phyloP scores from a whole-genome alignment of 2,113 vertebrate genomes.

The Egretta garzetta region DNA sequence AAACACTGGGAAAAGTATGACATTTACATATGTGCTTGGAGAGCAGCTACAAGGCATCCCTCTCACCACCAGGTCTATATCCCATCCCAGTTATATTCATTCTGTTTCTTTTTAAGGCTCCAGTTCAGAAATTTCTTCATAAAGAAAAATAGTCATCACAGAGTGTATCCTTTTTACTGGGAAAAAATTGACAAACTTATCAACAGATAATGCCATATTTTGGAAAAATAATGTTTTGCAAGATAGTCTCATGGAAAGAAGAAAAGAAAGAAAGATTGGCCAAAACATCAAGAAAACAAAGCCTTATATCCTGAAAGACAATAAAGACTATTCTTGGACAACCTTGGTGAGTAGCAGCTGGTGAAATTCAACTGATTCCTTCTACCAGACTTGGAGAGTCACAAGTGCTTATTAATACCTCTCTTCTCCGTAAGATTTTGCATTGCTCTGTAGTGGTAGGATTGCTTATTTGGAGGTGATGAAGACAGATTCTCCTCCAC shows the following conservation, averaged over 20 bases:
- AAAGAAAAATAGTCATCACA: background rate
- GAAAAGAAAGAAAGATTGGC: background rate
- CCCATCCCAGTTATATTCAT: background rate
- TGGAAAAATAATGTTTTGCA: background rate
- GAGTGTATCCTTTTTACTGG: background rate
- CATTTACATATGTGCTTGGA: background rate
- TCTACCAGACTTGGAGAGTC: background rate
- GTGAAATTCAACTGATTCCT: conserved; percentile 30
- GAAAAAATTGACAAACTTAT: background rate
- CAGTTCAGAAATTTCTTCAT: background rate
- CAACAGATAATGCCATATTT: background rate
- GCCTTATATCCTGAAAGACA: background rate
- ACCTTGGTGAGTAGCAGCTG: conserved; percentile 15
- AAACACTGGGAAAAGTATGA: background rate
- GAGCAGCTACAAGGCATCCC: background rate
- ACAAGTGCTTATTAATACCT: conserved; percentile 27
- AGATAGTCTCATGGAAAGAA: background rate
- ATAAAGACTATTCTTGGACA: conserved; percentile 25
- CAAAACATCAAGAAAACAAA: background rate
- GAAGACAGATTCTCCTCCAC: background rate
- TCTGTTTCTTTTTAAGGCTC: conserved; percentile 11
- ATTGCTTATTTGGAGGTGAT: background rate
- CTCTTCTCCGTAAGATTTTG: background rate
- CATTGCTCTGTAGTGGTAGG: background rate
- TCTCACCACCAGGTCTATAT: background rate